phyloP scores from a whole-genome alignment of 2,797 vertebrate genomes.

The Acanthurus lineatus region DNA sequence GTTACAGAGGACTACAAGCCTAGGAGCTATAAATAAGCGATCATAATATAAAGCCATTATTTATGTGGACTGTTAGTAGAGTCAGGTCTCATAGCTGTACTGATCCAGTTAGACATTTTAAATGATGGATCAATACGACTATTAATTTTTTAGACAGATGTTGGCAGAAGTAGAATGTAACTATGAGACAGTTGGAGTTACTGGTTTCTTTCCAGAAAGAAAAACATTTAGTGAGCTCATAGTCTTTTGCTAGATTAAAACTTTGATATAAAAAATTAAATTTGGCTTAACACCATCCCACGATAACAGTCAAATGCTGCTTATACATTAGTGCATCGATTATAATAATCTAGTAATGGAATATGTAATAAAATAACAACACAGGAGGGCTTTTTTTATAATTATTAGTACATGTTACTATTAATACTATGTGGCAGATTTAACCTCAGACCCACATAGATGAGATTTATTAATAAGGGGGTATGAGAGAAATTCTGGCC shows the following conservation, averaged over 20 bases:
- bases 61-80: neutral
- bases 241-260: too few relatives aligned
- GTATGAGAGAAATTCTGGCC: neutral
- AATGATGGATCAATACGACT: neutral
- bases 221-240: neutral
- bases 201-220: neutral
- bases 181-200: neutral
- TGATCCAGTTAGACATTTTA: neutral
- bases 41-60: neutral
- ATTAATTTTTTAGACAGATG: too few relatives aligned
- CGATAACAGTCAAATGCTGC: neutral
- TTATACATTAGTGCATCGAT: neutral
- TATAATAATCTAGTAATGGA: neutral
- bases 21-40: slow-evolving; percentile 8
- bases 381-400: neutral
- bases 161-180: too few relatives aligned
- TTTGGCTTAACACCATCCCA: too few relatives aligned
- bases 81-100: neutral
- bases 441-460: neutral
- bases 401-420: too few relatives aligned
- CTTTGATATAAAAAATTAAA: neutral
- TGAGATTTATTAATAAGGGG: neutral
- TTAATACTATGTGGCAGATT: neutral
- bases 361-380: neutral
- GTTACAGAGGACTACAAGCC: neutral